Base-by-base conservation (phyloP, 2,888 invertebrate genomes). In the Sturmia bella region DNA sequence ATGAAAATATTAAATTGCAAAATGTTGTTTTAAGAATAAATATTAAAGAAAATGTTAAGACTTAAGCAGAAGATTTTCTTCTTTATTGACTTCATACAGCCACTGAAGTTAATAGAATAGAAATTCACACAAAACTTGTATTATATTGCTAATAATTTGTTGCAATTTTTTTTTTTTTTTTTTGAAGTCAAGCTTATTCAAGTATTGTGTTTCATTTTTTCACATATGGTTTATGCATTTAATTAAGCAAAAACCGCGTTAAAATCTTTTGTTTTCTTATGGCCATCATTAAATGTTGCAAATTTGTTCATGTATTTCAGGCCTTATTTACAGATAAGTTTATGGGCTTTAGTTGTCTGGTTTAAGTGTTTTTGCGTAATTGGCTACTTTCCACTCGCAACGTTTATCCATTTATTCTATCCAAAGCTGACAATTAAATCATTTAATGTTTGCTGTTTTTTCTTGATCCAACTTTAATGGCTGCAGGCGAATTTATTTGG, bases 281-380 rank as follows among this genome's bases (percentile, higher is more conserved):
- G 75, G 50, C 32, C 52, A 76, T 52, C 68, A 68, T 59, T 68
- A 68, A 52, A 15, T 68, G 21, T 76, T 52, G 54, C 64, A 64
- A 54, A 64, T 64, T 74, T 74, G 63, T 45, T 3, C 17, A 56
- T 74, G 15, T 56, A 24, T 32, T 64, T 69, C 39, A 80, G 72
- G 56, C 15, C 72, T 73, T 57, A 68, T 73, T 73, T 43, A 68
- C 48, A 21, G 41, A 68, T 72, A 27, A 56, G 41, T 68, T 76
- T 77, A 70, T 77, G 39, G 63, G 15, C 61, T 61, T 68, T 32
- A n/a, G n/a, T n/a, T 11, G 19, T 27, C 21, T 37, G n/a, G 32
- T 54, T 59, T 21, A 73, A 70, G 37, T 39, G 39, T 32, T 54
- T 56, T 24, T 24, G n/a, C 59, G 11, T 76, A 66, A 80, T 64